Conservation (phyloP, 2,113 vertebrate genomes). For the Callaeas wilsoni region DNA sequence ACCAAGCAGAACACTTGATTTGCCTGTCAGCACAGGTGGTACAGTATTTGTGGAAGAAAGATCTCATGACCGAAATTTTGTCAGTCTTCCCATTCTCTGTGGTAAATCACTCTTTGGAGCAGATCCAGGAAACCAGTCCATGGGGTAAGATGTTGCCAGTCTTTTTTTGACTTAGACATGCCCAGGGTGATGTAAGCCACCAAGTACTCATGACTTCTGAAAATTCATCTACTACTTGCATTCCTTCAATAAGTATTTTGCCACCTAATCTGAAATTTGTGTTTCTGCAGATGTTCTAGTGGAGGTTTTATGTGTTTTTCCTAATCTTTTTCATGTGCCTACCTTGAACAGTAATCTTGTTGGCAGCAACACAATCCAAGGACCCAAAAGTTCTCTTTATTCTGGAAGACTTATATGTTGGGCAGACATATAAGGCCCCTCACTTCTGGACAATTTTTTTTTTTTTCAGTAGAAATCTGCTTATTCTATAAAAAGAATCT, state of each 20-base stretch:
- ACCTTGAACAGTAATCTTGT: background rate
- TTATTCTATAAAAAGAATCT: background rate
- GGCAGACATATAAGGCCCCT: background rate
- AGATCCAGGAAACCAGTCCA: background rate
- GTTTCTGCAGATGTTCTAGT: background rate
- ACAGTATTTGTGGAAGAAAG: background rate
- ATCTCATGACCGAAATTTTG: background rate
- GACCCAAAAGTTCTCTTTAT: background rate
- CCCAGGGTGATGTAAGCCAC: background rate
- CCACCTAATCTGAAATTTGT: background rate
- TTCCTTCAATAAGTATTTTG: background rate
- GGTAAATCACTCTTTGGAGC: background rate
- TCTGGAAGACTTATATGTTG: background rate
- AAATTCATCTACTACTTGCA: background rate
- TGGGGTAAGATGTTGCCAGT: background rate
- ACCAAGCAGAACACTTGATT: background rate
- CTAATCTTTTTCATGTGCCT: background rate
- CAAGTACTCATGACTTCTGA: background rate
- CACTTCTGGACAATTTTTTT: background rate
- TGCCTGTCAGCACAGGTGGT: background rate
- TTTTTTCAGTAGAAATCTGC: background rate
- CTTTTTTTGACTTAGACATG: background rate
- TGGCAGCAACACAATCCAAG: background rate
- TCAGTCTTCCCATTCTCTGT: background rate
- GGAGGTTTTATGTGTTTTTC: background rate